Evolutionary conservation across 2,797 vertebrate genomes (phyloP).

Genomic region (Potorous gilbertii): DNA sequence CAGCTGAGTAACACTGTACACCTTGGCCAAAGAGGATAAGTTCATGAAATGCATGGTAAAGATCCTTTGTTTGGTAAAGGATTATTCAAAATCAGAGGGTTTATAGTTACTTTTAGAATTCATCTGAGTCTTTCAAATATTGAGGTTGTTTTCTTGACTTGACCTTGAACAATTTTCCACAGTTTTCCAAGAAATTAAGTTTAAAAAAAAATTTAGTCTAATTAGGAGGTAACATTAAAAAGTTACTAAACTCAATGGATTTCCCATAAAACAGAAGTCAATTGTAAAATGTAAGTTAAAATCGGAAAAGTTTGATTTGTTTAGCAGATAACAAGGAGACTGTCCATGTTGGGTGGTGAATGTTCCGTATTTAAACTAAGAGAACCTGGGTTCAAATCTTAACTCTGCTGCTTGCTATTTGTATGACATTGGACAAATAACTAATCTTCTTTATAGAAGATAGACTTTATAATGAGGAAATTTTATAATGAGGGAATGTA

Average conservation of each 20-base stretch:
- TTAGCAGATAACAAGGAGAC: neutral
- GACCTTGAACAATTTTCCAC: neutral
- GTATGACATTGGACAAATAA: neutral
- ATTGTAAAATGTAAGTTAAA: neutral
- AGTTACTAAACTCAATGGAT: constrained; percentile 22
- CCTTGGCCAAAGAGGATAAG: neutral
- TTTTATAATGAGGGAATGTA: neutral
- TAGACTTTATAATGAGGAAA: neutral
- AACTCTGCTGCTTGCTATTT: neutral
- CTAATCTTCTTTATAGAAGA: neutral
- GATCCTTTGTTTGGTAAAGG: neutral
- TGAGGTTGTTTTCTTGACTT: neutral
- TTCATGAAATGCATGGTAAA: neutral
- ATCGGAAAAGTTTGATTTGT: neutral
- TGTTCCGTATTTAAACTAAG: constrained; percentile 1
- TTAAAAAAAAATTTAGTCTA: constrained; percentile 16
- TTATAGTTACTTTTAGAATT: constrained; percentile 26
- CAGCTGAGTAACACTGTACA: neutral
- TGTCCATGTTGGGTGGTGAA: neutral
- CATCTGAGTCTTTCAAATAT: neutral
- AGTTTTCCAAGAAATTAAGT: neutral
- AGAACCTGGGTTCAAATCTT: constrained; percentile 23
- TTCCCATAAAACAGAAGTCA: constrained; percentile 39
- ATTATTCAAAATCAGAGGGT: neutral
- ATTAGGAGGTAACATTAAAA: neutral